These are phyloP conservation scores for Pseudolaguvia tuberculata DNA, from an alignment of 2,113 vertebrate genomes.

Conservation along the genomic window DNA sequence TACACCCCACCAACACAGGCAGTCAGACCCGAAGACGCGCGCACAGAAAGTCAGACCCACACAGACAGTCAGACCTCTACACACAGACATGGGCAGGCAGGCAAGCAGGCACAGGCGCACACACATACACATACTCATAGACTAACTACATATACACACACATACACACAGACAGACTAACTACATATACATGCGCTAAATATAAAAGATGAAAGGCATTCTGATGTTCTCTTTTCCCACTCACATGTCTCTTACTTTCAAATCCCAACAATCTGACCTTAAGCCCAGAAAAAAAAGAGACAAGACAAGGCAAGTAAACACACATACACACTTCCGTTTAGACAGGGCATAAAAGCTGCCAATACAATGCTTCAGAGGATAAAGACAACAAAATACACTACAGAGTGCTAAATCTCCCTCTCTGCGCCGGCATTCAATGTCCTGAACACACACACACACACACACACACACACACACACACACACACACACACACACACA, in stretches of 20 bases:
- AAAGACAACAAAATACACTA: slow-evolving; percentile 20
- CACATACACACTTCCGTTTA: slow-evolving; percentile 12
- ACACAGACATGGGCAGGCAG: too few relatives aligned
- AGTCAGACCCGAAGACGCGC: too few relatives aligned
- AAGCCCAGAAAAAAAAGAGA: background rate
- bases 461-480: slow-evolving; percentile 1
- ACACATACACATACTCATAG: too few relatives aligned
- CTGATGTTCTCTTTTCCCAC: background rate
- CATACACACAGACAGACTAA: too few relatives aligned
- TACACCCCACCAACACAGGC: too few relatives aligned
- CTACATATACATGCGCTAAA: too few relatives aligned
- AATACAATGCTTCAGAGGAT: slow-evolving; percentile 37
- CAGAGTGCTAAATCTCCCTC: slow-evolving; percentile 28
- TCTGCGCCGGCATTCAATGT: slow-evolving; percentile 14
- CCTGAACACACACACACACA: slow-evolving; percentile 18
- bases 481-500: too few relatives aligned
- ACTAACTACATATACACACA: too few relatives aligned
- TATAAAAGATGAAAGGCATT: too few relatives aligned
- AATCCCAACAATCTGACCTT: slow-evolving; percentile 12
- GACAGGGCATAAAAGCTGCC: slow-evolving; percentile 26
- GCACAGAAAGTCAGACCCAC: background rate
- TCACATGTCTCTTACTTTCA: slow-evolving; percentile 2
- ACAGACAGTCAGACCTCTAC: background rate
- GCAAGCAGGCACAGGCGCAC: too few relatives aligned
- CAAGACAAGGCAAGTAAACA: background rate